phyloP scores from a whole-genome alignment of 2,113 vertebrate species.

The Illadopsis cleaveri region DNA sequence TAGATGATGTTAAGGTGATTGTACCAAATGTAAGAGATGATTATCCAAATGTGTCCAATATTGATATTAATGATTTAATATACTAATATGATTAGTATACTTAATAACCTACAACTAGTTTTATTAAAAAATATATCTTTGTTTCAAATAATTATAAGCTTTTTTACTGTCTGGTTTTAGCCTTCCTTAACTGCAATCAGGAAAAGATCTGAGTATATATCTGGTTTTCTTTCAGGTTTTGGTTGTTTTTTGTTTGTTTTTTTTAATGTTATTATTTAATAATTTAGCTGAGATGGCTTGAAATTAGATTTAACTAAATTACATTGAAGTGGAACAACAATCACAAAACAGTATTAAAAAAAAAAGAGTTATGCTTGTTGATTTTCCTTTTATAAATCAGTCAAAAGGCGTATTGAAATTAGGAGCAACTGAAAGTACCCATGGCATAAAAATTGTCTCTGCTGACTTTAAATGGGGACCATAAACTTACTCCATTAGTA shows the following conservation, averaged over 20 bases:
- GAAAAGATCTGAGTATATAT: background rate
- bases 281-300: background rate
- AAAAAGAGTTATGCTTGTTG: background rate
- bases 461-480: background rate
- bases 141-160: background rate
- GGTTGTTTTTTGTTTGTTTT: background rate
- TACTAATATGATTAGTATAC: too few species aligned
- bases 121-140: background rate
- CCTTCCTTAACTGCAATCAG: background rate
- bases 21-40: background rate
- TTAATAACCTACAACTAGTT: background rate
- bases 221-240: background rate
- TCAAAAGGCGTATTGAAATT: background rate
- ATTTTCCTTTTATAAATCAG: background rate
- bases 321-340: background rate
- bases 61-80: background rate
- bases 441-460: background rate
- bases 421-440: background rate
- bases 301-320: constrained; percentile 33
- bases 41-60: background rate
- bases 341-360: background rate
- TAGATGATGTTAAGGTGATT: background rate
- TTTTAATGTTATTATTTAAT: constrained; percentile 15
- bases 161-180: background rate
- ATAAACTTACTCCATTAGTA: background rate